Evolutionary conservation across 2,797 vertebrate species (phyloP), one percentile per base, ranked within the genome.

Genomic region (Diplodus sargus): DNA sequence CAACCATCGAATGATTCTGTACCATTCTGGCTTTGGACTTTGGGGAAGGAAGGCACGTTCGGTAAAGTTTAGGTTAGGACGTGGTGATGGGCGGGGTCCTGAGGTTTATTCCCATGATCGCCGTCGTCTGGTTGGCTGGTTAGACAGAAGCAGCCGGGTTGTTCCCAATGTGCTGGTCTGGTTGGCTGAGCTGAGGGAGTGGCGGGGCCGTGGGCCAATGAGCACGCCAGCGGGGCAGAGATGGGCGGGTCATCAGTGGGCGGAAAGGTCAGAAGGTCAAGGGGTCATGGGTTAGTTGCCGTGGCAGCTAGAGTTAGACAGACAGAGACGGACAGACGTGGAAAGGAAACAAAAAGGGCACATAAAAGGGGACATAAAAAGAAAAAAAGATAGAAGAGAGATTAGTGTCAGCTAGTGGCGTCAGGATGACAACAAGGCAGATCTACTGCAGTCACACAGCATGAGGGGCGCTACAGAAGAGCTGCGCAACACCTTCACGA

Each of bases 271-370:
- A 99, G 97, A 98, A 93, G 97, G 97, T 99, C 97, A 99, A 97
- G 98, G 98, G 97, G 97, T 99, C 98, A 99, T 98, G 97, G 98
- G 98, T 99, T 99, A 99, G 98, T 99, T 98, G 98, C 98, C 97
- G 97, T 99, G 98, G 98, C 97, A 97, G 98, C 98, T 99, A 97
- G 97, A 97, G 98, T 98, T 98, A 98, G 96, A 90, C 94, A 94
- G 95, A 94, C 95, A 95, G 93, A 94, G 90, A 95, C 93, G 92
- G 94, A 94, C 90, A 89, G 91, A 94, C 93, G 92, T 92, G 92
- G 91, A 96, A 96, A 92, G 91, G 89, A 92, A 94, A 93, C 90
- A 93, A 93, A 93, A 93, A 94, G 90, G 91, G 90, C 87, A 93
- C 87, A 94, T 90, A 93, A 91, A 92, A 93, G 92, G 91, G 96